Evolutionary conservation across 2,888 invertebrate genomes (phyloP), one percentile per base, ranked within the genome.

Genomic region (Brachylomia viminalis): DNA sequence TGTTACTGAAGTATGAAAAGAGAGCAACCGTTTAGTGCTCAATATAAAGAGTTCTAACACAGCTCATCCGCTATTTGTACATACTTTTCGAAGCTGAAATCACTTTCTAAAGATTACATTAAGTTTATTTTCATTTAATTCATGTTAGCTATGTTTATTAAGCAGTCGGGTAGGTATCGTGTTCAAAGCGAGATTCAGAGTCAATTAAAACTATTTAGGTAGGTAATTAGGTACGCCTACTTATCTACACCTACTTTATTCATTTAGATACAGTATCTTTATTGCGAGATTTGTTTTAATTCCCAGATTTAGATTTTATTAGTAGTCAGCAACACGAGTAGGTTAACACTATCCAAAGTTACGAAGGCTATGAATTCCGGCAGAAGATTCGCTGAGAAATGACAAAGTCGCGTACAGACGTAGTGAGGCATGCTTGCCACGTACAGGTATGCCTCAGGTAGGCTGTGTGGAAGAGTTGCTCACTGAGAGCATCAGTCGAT

Each of bases 41-140:
- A 54, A 61, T 67, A n/a, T 17, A 54, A 23, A 47, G 45, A 47
- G 4, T 17, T 47, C 13, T 8, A 58, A 66, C 71, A n/a, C 10
- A 15, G 20, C 52, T 62, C 52, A 17, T 49, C 15, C 77, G 56
- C 23, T 61, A 54, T 54, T 56, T 68, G 54, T 68, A 42, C 47
- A n/a, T 49, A 47, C n/a, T 49, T 30, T 77, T 7, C 30, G 56
- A 70, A 42, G 30, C 54, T 69, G 11, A 69, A 79, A 56, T 61
- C 23, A 61, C 15, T 66, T 74, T 74, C 27, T 23, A 54, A 27
- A 61, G 66, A 79, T 79, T 64, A 27, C 30, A 54, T 33, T 6
- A 5, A 58, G 64, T 71, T 68, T 71, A 71, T 71, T 80, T 80
- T 64, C 30, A 7, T 27, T 66, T 42, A 2, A 49, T 52, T n/a